These are phyloP conservation scores for Creontiades dilutus DNA, from an alignment of 2,888 invertebrate genomes.

Conservation along the genomic window DNA sequence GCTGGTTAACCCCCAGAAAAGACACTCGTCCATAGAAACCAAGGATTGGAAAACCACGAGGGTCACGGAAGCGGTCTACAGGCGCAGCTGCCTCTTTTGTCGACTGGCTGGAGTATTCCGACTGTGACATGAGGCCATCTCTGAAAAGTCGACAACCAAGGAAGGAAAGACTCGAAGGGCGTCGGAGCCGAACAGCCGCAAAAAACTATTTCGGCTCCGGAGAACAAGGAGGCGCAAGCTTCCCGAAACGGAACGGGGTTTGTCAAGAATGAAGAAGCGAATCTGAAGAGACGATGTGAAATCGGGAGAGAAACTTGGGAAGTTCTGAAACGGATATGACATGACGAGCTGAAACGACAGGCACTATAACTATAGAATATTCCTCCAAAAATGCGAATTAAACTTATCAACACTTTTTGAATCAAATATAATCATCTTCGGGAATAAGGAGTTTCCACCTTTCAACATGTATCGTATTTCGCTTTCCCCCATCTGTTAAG, in stretches of 20 bases:
- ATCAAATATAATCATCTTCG: no score
- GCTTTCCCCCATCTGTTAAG: no score
- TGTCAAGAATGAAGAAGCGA: conserved; percentile 14
- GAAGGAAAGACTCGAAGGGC: neutral
- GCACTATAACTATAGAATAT: no score
- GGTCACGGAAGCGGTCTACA: conserved; percentile 2
- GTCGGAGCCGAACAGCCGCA: conserved; percentile 39
- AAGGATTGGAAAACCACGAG: conserved; percentile 33
- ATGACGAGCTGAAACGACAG: no score
- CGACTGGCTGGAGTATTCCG: neutral
- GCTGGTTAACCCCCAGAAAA: conserved; percentile 4
- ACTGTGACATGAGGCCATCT: conserved; percentile 40
- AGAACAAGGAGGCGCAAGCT: neutral
- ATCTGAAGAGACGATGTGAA: neutral
- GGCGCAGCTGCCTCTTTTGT: conserved; percentile 22
- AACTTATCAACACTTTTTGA: no score
- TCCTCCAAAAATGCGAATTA: no score
- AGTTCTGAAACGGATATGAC: no score
- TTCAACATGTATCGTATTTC: no score
- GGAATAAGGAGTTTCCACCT: no score
- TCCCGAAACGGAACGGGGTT: conserved; percentile 16
- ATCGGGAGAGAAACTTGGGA: neutral
- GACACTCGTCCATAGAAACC: neutral
- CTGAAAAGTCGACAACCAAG: neutral
- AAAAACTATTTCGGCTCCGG: neutral